Evolutionary conservation across 64 coral and sea anemone species (phyloP), one percentile per base, ranked within the genome.

Genomic region (Stichodactyla mertensii): DNA sequence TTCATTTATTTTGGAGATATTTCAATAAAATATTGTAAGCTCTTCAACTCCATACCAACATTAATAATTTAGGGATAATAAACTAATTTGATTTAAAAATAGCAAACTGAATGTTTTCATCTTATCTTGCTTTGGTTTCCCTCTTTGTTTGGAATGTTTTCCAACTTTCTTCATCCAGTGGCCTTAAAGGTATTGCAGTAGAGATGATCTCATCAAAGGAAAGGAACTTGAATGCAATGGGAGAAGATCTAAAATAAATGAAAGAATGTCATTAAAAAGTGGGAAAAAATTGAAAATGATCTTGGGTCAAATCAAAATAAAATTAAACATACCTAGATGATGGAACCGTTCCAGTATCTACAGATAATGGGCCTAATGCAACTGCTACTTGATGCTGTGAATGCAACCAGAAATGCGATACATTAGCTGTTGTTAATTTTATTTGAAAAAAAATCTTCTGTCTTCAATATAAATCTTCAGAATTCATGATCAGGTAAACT

Each of bases 331-430:
- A 74, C 69, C 69, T n/a, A 0, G 24, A 23, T 2, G 26, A 13
- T 11, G n/a, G 24, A 28, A 74, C 23, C 2, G 69, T 74, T 31
- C 27, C 69, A 31, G 8, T 11, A 52, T 81, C 51, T 53, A 0
- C 53, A 81, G 78, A 20, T 81, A 85, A 45, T 62, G 87, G 90
- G n/a, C 90, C 90, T 14, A 95, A 4, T 85, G 94, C 94, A 18
- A 95, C 94, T 2, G 94, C 87, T 55, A 95, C 85, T 55, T 95
- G 94, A 51, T 95, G 94, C 94, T 95, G 55, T 31, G 86, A 53
- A 57, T 6, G 10, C 31, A 88, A 19, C 24, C 15, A 88, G 62
- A 54, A 82, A 15, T 26, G 77, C 13, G 56, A 55, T 18, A 23
- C n/a, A 61, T 62, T 23, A 52, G 19, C 6, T 18, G 10, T 6